These are phyloP conservation scores for Lycocerus yunnanus DNA, from an alignment of 2,888 invertebrate species.

Conservation along the genomic window DNA sequence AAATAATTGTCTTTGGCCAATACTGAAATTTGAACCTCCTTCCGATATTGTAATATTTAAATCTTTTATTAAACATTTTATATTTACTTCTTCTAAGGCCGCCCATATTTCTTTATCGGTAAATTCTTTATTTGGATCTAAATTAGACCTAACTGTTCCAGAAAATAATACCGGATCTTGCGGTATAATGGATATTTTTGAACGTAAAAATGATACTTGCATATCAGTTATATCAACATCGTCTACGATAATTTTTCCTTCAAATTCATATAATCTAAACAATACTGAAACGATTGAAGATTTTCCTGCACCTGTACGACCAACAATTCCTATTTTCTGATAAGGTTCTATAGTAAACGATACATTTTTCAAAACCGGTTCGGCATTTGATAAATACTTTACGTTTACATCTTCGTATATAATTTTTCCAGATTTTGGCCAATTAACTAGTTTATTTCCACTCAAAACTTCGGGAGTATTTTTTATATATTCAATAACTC, in stretches of 20 bases:
- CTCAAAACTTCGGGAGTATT: slow-evolving; percentile 51
- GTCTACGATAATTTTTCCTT: slow-evolving; percentile 83
- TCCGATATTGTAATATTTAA: slow-evolving; percentile 72
- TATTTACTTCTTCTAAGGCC: slow-evolving; percentile 77
- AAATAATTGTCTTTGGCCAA: slow-evolving; percentile 66
- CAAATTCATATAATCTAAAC: slow-evolving; percentile 76
- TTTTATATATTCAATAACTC: slow-evolving; percentile 60
- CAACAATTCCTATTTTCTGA: slow-evolving; percentile 77
- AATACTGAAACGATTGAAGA: slow-evolving; percentile 75
- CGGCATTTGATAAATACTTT: slow-evolving; percentile 71
- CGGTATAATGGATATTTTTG: slow-evolving; percentile 80
- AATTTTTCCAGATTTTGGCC: slow-evolving; percentile 73
- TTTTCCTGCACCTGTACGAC: slow-evolving; percentile 83
- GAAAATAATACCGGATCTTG: slow-evolving; percentile 86
- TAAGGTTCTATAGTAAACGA: slow-evolving; percentile 67
- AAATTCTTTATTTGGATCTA: slow-evolving; percentile 83
- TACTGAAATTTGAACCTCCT: slow-evolving; percentile 56
- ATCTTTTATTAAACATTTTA: slow-evolving; percentile 70
- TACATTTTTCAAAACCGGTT: slow-evolving; percentile 73
- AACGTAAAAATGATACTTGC: slow-evolving; percentile 75
- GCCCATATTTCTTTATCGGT: slow-evolving; percentile 79
- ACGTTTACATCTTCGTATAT: slow-evolving; percentile 70
- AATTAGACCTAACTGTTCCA: slow-evolving; percentile 82
- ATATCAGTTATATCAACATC: slow-evolving; percentile 69
- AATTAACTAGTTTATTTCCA: slow-evolving; percentile 63